Base-by-base conservation (phyloP, 2,113 vertebrate species). In the Illadopsis cleaveri region DNA sequence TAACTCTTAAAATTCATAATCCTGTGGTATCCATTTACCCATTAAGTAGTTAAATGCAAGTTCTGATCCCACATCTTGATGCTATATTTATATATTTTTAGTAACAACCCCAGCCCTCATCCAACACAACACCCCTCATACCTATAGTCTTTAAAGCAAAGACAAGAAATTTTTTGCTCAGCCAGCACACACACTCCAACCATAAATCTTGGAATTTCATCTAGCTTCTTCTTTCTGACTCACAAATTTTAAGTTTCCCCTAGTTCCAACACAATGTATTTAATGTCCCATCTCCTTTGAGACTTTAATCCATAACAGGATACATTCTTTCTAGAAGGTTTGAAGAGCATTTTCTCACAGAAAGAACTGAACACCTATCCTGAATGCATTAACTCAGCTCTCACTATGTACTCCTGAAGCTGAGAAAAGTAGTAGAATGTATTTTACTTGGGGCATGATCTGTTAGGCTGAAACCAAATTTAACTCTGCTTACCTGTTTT, bases 71-170 rank as follows among this genome's bases (percentile, higher is more conserved):
- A 12, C 8, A 2, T 62, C 15, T 54, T 62, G 14, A 2, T 54
- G 38, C 5, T 51, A 20, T 40, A 47, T 22, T 12, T 45, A 45
- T 45, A 11, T 51, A 11, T 42, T 57, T 76, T 53, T 10, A 42
- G 20, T 35, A 71, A 62, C 6, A 48, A 10, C 1, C 6, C 1
- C 25, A 80, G 5, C 5, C 6, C 9, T 4, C 3, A 33, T 17
- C 4, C 47, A 58, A 35, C 6, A 76, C 6, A 71, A 61, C 12
- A 4, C 2, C 0, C 3, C 4, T 5, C 27, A 44, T 31, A 47
- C 6, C 21, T 42, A 2, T 12, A 30, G 24, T 31, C 6, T 78
- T 70, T 57, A 57, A 61, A 75, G 6, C 4, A 82, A 57, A 18
- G 27, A 28, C 20, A 62, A 76, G 23, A 70, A 48, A 25, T 50